A percentile compares a stretch with the other conserved stretches of the same genome.
phyloP scores from a whole-genome alignment of 2,888 invertebrate genomes.

The Luffia ferchaultella region DNA sequence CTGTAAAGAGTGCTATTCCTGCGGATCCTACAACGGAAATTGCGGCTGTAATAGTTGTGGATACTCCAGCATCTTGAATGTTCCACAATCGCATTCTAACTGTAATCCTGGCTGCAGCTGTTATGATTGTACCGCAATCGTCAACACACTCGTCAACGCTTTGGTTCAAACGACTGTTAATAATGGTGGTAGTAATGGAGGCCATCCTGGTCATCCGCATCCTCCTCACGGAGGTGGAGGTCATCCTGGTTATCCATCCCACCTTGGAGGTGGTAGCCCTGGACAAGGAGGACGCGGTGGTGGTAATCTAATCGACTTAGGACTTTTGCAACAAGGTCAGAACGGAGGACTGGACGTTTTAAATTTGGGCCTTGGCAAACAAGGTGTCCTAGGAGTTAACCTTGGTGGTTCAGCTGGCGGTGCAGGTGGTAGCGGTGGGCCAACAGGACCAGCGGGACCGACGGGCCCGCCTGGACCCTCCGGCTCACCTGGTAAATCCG shows the following conservation, averaged over 20 bases:
- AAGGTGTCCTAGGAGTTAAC: slow-evolving; percentile 14
- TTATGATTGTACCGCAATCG: slow-evolving; percentile 31
- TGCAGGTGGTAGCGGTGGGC: slow-evolving; percentile 3
- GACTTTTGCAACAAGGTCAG: background rate
- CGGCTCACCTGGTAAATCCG: too few species aligned
- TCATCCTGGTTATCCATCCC: background rate
- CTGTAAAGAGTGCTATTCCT: slow-evolving; percentile 3
- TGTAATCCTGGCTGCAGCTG: background rate
- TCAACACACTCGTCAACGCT: slow-evolving; percentile 40
- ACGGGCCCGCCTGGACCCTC: too few species aligned
- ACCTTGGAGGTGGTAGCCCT: too few species aligned
- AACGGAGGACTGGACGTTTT: slow-evolving; percentile 1
- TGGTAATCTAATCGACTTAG: background rate
- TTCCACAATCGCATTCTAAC: background rate
- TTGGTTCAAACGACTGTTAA: slow-evolving; percentile 28
- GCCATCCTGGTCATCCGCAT: background rate
- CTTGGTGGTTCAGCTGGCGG: slow-evolving; percentile 8
- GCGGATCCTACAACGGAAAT: slow-evolving; percentile 9
- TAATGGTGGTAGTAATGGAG: too few species aligned
- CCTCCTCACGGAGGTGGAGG: background rate
- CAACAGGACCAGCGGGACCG: too few species aligned
- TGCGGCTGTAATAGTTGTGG: background rate
- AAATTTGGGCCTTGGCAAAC: slow-evolving; percentile 14
- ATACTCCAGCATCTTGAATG: background rate
- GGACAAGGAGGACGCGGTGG: too few species aligned